Percentiles rank a stretch among this genome's conserved stretches.
phyloP scores from a whole-genome alignment of 2,888 invertebrate genomes.

The Caenorhabditis wallacei region DNA sequence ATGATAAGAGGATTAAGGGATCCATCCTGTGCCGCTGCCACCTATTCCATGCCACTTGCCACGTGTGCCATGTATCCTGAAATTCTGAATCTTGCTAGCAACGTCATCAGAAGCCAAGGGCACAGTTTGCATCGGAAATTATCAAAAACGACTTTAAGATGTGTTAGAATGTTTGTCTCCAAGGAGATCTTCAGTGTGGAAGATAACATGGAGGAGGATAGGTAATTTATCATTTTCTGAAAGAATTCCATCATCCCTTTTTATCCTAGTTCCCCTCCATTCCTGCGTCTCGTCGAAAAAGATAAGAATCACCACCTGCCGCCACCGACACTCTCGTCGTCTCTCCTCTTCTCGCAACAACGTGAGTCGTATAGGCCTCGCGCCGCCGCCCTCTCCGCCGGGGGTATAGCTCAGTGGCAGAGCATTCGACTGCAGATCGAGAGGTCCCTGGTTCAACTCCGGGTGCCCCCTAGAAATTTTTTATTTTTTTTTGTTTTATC shows the following conservation, averaged over 20 bases:
- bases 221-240: neutral
- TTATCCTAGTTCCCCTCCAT: slow-evolving; percentile 27
- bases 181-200: slow-evolving; percentile 24
- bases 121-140: slow-evolving; percentile 47
- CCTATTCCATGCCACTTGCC: slow-evolving; percentile 43
- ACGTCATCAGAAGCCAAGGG: slow-evolving; percentile 30
- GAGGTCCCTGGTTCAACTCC: slow-evolving; percentile 82
- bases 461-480: slow-evolving; percentile 77
- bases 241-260: neutral
- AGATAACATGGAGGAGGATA: slow-evolving; percentile 13
- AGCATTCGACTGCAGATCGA: slow-evolving; percentile 83
- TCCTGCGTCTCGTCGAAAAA: slow-evolving; percentile 65
- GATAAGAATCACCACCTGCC: slow-evolving; percentile 12
- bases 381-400: slow-evolving; percentile 5
- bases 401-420: slow-evolving; percentile 82
- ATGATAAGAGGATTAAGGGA: slow-evolving; percentile 34
- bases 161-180: slow-evolving; percentile 52
- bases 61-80: slow-evolving; percentile 43
- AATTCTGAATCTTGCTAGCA: neutral
- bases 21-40: slow-evolving; percentile 8
- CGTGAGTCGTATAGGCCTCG: slow-evolving; percentile 36
- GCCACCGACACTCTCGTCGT: slow-evolving; percentile 2
- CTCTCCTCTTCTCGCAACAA: slow-evolving; percentile 38
- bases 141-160: slow-evolving; percentile 43
- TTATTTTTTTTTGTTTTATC: slow-evolving; percentile 20